Evolutionary conservation across 64 coral and sea anemone genomes (phyloP), one percentile per base, ranked within the genome.

Genomic region (Stichodactyla mertensii): DNA sequence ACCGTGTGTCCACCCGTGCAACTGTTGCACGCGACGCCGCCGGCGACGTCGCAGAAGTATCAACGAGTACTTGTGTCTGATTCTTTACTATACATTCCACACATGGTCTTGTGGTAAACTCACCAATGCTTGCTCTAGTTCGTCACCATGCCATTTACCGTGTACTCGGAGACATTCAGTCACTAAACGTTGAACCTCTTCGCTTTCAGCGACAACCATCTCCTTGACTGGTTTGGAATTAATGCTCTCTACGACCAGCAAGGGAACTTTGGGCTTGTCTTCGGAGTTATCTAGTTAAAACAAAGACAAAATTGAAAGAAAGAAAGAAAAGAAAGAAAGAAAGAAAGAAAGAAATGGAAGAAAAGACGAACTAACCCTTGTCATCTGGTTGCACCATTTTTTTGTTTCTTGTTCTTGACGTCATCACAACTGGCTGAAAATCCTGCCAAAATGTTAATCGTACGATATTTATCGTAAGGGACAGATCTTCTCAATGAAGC

Each of bases 151-250:
- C 93, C 91, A 93, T 77, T 90, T 99, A 14, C 96, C 96, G 61
- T 90, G 93, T 15, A 87, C 86, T 83, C 92, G 91, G 22, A 99
- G 52, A 85, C 93, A 94, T 54, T 95, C 88, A 83, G 91, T 94
- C 52, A 94, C 93, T 12, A 99, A 74, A 28, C 91, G 62, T 57
- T 91, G 90, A 18, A 99, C 74, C 22, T 89, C 91, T 55, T 99
- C 90, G 58, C 88, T 92, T 59, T 99, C 93, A 10, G 93, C 97
- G 6, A 99, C 84, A 78, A 99, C 66, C 82, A 87, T 92, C 52
- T 99, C 91, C 66, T 95, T 99, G 0, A 99, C 82, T 31, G 97
- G 90, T 86, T 95, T 95, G 26, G 93, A 95, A 57, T 94, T 82
- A 9, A 99, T 64, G 19, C 91, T 94, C 83, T 99, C 97, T 5